Conservation (phyloP, 2,797 vertebrate species). For the Lagorchestes hirsutus region DNA sequence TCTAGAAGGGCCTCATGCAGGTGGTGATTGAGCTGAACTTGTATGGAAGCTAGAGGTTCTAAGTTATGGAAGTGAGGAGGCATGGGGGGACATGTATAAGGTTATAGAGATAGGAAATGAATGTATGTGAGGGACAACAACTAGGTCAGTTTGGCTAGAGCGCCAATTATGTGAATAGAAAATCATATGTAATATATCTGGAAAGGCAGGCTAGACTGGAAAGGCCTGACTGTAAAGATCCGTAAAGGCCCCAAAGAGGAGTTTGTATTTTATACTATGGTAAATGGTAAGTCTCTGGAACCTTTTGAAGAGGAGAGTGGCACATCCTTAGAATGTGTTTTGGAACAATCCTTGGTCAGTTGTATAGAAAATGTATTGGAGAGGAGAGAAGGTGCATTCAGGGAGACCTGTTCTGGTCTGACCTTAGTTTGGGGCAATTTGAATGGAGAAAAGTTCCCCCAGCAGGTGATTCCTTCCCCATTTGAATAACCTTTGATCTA, state of each 20-base stretch:
- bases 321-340: not conserved
- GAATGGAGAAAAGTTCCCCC: not conserved
- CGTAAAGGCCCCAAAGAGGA: not conserved
- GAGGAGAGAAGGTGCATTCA: not conserved
- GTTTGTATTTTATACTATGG: not conserved
- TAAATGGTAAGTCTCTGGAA: not conserved
- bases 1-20: not conserved
- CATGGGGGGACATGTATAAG: not conserved
- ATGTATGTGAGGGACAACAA: not conserved
- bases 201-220: not conserved
- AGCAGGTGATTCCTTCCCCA: not conserved
- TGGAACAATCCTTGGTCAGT: not conserved
- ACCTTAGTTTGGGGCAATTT: not conserved
- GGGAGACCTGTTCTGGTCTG: not conserved
- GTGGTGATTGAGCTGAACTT: not conserved
- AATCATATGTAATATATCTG: not conserved
- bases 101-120: not conserved
- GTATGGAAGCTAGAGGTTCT: not conserved
- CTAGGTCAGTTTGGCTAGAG: not conserved
- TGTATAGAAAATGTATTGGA: not conserved
- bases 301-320: not conserved
- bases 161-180: not conserved
- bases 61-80: not conserved
- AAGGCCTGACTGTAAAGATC: not conserved
- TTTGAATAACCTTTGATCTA: not conserved